Evolutionary conservation across 2,797 vertebrate genomes (phyloP), one percentile per base, ranked within the genome.

Genomic region (Hemitrygon akajei): DNA sequence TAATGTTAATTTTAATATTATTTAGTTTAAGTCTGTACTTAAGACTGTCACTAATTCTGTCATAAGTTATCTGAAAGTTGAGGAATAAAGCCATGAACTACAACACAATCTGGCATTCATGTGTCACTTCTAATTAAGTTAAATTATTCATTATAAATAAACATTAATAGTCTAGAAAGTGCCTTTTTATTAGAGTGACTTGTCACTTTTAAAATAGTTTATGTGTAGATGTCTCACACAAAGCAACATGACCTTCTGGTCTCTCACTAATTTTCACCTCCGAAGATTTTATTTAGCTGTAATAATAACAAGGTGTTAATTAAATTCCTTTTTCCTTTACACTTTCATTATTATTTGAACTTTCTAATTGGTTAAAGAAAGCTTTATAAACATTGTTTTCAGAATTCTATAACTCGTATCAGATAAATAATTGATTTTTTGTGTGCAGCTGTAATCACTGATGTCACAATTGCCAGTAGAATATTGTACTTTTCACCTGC

Each of bases 101-200:
- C 60, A 89, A 34, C 34, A 89, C 58, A 66, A n/a, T 86, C 30
- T 89, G 86, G n/a, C 86, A 37, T 89, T 47, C 63, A 34, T 89
- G 18, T 66, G 58, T 89, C 86, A 66, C 86, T 37, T 89, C 16
- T 9, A 69, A 89, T 89, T 63, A 89, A 66, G 7, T 20, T 69
- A 66, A 69, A 37, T 12, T 69, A n/a, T 22, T n/a, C 30, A 69
- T 89, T 89, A 56, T 89, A 20, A 37, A 18, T 34, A 69, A 84
- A 89, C 27, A 37, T 4, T 66, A 66, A 37, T 22, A 69, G 37
- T 69, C 69, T 69, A 1, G 16, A 89, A 66, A 69, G 86, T 7
- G 18, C 63, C n/a, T 89, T n/a, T 69, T 89, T 69, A 47, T 47
- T 22, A 66, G 63, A 69, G 5, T 69, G 30, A 37, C 34, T 89